Base-by-base conservation (phyloP, 2,113 vertebrate species). In the Illadopsis cleaveri region DNA sequence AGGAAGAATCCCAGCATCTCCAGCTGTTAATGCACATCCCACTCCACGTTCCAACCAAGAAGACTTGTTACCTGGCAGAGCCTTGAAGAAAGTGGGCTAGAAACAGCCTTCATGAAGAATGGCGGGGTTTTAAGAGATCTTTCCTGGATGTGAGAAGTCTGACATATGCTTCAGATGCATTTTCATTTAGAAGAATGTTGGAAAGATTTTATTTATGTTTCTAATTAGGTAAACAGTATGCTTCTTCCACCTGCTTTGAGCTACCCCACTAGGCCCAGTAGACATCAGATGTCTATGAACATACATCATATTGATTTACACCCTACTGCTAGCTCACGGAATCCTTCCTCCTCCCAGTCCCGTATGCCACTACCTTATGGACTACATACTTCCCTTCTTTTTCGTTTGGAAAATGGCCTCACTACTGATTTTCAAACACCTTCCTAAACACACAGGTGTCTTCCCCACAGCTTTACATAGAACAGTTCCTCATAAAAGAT, bases 151-250 rank as follows among this genome's bases (percentile, higher is more conserved):
- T 71, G 86, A 89, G 72, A 97, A 94, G 44, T 75, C 79, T 89
- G 90, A 89, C 92, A 96, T 95, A 96, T 93, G 88, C 69, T 94
- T 97, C 82, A 81, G 90, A 81, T 33, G 68, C 48, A 90, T 93
- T 95, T 94, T 86, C 83, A 92, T 92, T 90, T 44, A 86, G 76
- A 84, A 94, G 91, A 94, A 96, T 4, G 72, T 83, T 94, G 85
- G 88, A 86, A 93, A 86, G 88, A 94, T 93, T 97, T 83, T 97
- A 96, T 96, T 96, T 93, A 94, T 93, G 94, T 88, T 96, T 95
- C 94, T 95, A 96, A 96, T 93, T 86, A 96, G 68, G 85, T 96
- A 96, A 97, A 97, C 93, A 96, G 80, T 96, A 96, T 96, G 93
- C 80, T 95, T 56, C 93, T 68, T 86, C 92, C 95, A 96, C 90